Conservation (phyloP, 2,113 vertebrate species). For the Ceyx melanurus region DNA sequence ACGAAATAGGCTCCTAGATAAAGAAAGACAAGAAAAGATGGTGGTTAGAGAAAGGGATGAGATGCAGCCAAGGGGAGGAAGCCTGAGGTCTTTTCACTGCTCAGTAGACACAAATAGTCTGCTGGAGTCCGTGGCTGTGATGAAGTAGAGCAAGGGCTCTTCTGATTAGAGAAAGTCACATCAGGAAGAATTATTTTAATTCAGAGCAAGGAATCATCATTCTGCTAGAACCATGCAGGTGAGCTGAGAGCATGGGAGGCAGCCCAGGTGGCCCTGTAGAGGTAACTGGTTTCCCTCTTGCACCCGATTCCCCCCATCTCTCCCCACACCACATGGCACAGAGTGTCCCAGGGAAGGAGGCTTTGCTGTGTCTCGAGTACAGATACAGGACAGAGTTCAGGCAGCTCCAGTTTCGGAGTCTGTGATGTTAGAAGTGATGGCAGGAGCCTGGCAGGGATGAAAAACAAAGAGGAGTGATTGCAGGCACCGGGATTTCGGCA, state of each 20-base stretch:
- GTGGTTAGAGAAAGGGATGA: not conserved
- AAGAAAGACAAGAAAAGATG: not conserved
- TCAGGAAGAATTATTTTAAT: not conserved
- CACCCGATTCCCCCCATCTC: not conserved
- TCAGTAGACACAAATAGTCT: not conserved
- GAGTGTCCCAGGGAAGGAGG: not conserved
- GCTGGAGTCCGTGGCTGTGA: not conserved
- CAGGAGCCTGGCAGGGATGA: not conserved
- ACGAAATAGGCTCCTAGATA: not conserved
- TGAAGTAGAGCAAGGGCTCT: not conserved
- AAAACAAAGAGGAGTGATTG: not conserved
- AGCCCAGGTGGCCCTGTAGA: not conserved
- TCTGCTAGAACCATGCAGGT: not conserved
- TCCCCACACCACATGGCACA: rapidly evolving
- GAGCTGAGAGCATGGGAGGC: not conserved
- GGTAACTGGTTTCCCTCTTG: not conserved
- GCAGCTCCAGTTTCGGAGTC: not conserved
- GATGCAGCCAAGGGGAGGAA: not conserved
- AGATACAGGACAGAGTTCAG: not conserved
- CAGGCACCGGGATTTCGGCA: not conserved
- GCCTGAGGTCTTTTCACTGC: not conserved
- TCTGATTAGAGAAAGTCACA: not conserved
- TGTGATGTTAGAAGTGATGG: not conserved
- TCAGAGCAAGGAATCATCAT: not conserved
- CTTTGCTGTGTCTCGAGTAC: rapidly evolving